Base-by-base conservation (phyloP, 2,113 vertebrate genomes). In the Acrocephalus kingi region DNA sequence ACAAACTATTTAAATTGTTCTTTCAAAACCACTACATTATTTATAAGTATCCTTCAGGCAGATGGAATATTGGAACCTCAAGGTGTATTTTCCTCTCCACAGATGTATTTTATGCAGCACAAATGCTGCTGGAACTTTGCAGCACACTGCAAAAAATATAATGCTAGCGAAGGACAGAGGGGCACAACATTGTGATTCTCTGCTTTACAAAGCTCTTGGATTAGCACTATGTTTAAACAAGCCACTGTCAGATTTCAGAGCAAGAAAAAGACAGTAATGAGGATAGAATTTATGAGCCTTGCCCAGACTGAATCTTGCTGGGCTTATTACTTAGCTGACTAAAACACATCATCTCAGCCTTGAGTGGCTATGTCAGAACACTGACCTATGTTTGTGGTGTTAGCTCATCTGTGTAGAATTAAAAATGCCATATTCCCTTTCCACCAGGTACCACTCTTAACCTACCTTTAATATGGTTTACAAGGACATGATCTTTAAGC, bases 11-110 rank as follows among this genome's bases (percentile, higher is more conserved):
- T 88, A 90, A 93, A 91, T 17, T 61, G 85, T 79, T 85, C 48
- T 84, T 84, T 90, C 56, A 87, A 89, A 96, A 92, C 7, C 51
- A 76, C 27, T 95, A 58, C 45, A 88, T 91, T 85, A 91, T 85
- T 88, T 91, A 94, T 80, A 58, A 85, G 56, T 82, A 55, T 80
- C 41, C 43, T 93, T 89, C 45, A 82, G 51, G 41, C 69, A 93
- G 80, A 90, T 45, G 63, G 55, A 93, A 84, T 61, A 48, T 90
- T 93, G 80, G 41, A 96, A 94, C 25, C 49, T 87, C 83, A 94
- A 94, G 73, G 76, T 95, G 72, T 61, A 31, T 78, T 90, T 93
- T 94, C 37, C 83, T 87, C 56, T 84, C 52, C 69, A 79, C 35
- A 64, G 61, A 88, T 23, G 25, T 16, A 89, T 92, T 86, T 96